Percentiles rank a stretch among this genome's conserved stretches.
Conservation (phyloP, 2,113 vertebrate genomes). For the Leiothrix lutea region DNA sequence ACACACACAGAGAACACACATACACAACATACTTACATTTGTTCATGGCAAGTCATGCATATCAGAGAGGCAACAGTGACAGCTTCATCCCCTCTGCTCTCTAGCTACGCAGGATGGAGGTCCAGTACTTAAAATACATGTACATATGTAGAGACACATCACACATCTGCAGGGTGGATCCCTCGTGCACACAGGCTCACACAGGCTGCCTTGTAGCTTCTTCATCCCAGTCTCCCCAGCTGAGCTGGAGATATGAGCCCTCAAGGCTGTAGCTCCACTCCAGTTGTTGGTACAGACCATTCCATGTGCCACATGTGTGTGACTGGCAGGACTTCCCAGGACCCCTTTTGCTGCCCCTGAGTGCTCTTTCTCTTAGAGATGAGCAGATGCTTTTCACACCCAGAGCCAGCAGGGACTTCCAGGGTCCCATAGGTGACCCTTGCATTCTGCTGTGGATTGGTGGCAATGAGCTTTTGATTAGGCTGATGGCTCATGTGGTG, state of each 20-base stretch:
- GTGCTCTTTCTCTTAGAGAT: neutral
- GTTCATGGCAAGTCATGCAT: neutral
- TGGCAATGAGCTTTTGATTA: neutral
- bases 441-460: neutral
- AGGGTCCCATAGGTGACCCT: neutral
- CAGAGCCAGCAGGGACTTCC: neutral
- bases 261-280: rapidly evolving
- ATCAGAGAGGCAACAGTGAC: rapidly evolving
- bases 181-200: neutral
- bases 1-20: neutral
- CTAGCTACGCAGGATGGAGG: neutral
- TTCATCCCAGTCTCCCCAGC: neutral
- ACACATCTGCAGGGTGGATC: neutral
- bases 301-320: rapidly evolving
- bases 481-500: neutral
- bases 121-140: neutral
- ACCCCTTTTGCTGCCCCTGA: neutral
- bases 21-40: rapidly evolving
- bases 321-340: neutral
- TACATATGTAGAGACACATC: neutral
- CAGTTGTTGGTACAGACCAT: neutral
- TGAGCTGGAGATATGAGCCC: neutral
- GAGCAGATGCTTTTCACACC: neutral
- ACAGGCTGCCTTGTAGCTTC: neutral
- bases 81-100: neutral